Evolutionary conservation across 1,140 invertebrate genomes (phyloP).

Genomic region (Aphaenogaster floridana): DNA sequence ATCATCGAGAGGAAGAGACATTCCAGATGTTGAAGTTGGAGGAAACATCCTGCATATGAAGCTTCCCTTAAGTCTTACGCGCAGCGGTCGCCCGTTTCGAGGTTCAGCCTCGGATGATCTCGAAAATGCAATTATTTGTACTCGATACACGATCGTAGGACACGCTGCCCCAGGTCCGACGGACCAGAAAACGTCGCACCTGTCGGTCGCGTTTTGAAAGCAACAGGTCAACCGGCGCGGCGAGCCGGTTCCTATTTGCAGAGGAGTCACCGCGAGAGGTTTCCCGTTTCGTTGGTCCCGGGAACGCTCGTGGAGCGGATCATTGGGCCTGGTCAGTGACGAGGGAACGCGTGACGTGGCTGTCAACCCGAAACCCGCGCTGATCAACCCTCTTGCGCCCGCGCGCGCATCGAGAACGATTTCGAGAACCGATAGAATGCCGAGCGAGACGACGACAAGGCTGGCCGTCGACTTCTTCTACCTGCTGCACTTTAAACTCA

Average conservation of each 20-base stretch:
- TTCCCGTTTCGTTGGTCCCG: conserved; percentile 49
- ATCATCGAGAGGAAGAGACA: background rate
- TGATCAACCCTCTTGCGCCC: background rate
- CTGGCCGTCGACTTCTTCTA: conserved; percentile 29
- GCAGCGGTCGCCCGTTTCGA: conserved; percentile 27
- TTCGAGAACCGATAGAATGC: conserved; percentile 33
- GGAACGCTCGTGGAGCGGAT: conserved; percentile 22
- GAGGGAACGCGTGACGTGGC: conserved; percentile 8
- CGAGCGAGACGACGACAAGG: conserved; percentile 14
- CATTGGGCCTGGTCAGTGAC: conserved; percentile 68
- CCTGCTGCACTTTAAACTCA: conserved; percentile 16
- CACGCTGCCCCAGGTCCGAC: background rate
- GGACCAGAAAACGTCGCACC: conserved; percentile 36
- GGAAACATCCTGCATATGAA: background rate
- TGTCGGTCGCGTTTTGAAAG: conserved; percentile 44
- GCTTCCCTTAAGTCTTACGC: background rate
- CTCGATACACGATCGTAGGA: conserved; percentile 15
- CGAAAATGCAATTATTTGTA: conserved; percentile 40
- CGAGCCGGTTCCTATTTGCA: conserved; percentile 64
- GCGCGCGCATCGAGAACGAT: background rate
- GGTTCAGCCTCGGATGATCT: conserved; percentile 7
- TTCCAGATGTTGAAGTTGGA: background rate
- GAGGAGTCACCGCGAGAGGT: conserved; percentile 39
- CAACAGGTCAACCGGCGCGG: conserved; percentile 21
- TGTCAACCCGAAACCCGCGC: conserved; percentile 2